These are phyloP conservation scores for Pseudochromis fuscus DNA, from an alignment of 2,797 vertebrate species.

Conservation along the genomic window DNA sequence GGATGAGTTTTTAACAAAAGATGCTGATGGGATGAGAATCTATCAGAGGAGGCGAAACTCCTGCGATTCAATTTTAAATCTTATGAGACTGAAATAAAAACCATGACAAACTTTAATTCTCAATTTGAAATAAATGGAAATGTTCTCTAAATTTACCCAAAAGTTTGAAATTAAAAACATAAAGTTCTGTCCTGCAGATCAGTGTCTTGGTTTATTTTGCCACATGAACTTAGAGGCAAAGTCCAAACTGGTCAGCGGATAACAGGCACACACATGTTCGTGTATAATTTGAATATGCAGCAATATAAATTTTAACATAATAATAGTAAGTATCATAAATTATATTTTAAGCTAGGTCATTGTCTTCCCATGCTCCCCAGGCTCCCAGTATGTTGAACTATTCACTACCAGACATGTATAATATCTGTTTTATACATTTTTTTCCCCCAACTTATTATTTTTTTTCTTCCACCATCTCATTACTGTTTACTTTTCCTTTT, in stretches of 20 bases:
- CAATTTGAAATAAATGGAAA: background rate
- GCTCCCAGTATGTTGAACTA: background rate
- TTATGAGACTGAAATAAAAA: no score
- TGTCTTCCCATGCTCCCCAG: constrained; percentile 10
- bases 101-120: no score
- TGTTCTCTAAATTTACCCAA: background rate
- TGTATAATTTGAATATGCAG: background rate
- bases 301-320: no score
- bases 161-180: background rate
- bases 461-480: constrained; percentile 2
- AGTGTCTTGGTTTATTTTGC: background rate
- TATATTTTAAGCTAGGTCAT: constrained; percentile 7
- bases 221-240: background rate
- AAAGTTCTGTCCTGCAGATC: background rate
- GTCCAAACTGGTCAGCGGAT: background rate
- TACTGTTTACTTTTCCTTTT: constrained; percentile 1
- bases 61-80: background rate
- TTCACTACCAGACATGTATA: background rate
- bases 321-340: background rate
- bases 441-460: background rate
- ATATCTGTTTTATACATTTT: background rate
- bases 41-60: background rate
- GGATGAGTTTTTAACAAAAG: background rate
- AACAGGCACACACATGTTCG: background rate
- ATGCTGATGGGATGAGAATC: constrained; percentile 2